Evolutionary conservation across 2,113 vertebrate genomes (phyloP).

Genomic region (Echinops telfairi): DNA sequence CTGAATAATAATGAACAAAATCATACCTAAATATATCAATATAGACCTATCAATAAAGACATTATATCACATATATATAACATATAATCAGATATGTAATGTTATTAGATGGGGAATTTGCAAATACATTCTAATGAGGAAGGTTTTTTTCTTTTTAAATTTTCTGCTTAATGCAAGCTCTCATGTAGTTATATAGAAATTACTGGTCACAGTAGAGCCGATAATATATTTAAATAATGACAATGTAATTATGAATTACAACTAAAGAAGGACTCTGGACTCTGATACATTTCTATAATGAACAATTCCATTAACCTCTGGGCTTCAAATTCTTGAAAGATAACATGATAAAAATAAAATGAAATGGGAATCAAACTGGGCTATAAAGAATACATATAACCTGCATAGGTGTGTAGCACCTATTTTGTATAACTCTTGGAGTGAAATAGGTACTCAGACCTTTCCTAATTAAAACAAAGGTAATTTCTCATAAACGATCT

Average conservation of each 20-base stretch:
- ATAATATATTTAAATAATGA: not conserved
- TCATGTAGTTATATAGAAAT: constrained; percentile 8
- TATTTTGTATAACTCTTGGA: not conserved
- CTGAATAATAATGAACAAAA: not conserved
- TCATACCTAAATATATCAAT: not conserved
- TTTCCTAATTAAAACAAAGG: not conserved
- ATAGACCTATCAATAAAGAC: no score
- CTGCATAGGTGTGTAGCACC: not conserved
- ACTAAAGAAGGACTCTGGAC: not conserved
- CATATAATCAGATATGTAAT: not conserved
- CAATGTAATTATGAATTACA: not conserved
- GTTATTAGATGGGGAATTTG: not conserved
- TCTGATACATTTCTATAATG: not conserved
- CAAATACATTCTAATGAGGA: constrained; percentile 7
- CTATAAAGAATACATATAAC: not conserved
- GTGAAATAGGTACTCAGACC: not conserved
- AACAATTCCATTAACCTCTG: not conserved
- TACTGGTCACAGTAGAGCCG: not conserved
- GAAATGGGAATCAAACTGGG: not conserved
- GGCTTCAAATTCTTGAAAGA: not conserved
- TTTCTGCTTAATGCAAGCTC: not conserved
- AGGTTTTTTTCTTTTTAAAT: not conserved
- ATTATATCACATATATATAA: no score
- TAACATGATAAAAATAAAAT: not conserved
- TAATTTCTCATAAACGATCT: constrained; percentile 7